These are phyloP conservation scores for Pampusana beccarii DNA, from an alignment of 2,113 vertebrate genomes.

Conservation along the genomic window DNA sequence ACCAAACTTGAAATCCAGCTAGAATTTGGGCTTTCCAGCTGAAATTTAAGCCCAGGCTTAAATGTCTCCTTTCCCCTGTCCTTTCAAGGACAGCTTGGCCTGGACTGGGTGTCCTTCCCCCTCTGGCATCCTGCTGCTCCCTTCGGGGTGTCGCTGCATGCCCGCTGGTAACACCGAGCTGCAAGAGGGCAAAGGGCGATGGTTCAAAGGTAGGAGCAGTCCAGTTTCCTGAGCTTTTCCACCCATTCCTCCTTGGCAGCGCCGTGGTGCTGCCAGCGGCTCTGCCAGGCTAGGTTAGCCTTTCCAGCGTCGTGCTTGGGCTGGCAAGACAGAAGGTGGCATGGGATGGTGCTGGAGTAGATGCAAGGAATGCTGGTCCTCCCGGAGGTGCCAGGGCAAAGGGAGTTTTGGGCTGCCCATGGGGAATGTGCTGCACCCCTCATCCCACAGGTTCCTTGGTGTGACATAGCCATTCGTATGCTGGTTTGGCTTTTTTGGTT, in stretches of 20 bases:
- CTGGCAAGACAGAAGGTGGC: neutral
- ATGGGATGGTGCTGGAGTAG: neutral
- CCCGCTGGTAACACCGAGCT: rapidly evolving
- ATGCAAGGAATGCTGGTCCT: neutral
- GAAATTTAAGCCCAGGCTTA: neutral
- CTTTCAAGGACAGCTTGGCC: neutral
- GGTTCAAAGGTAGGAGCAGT: slow-evolving; percentile 3
- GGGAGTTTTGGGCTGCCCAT: neutral
- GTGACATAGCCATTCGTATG: rapidly evolving
- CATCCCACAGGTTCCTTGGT: rapidly evolving
- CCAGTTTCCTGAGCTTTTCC: neutral
- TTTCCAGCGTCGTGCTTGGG: neutral
- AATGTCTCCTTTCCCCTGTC: neutral
- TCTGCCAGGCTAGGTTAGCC: neutral
- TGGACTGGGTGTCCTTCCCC: neutral
- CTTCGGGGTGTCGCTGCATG: neutral
- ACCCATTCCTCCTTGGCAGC: neutral
- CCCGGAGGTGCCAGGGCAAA: neutral
- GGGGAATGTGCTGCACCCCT: neutral
- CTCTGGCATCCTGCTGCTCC: neutral
- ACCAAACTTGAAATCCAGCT: neutral
- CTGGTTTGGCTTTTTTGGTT: neutral
- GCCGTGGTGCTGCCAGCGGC: rapidly evolving
- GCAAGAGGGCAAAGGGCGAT: neutral
- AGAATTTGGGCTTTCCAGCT: neutral